Evolutionary conservation across 2,797 vertebrate genomes (phyloP).

Genomic region (Martes flavigula): DNA sequence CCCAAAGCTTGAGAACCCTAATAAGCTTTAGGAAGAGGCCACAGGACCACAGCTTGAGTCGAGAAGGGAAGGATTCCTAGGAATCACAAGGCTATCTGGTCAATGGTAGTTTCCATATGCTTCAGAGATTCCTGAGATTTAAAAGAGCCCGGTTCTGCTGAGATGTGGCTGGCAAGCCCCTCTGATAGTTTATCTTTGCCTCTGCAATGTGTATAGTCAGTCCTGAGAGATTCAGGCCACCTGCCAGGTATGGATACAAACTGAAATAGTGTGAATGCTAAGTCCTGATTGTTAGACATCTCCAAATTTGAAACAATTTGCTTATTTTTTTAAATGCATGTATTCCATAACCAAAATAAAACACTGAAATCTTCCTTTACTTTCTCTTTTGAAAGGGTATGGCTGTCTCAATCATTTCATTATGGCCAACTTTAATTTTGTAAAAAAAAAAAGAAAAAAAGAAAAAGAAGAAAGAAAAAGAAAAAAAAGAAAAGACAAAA

Average conservation of each 20-base stretch:
- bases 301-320: not conserved
- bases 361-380: not conserved
- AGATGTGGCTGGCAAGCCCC: constrained; percentile 89
- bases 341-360: not conserved
- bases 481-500: too few relatives aligned
- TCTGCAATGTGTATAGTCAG: constrained; percentile 87
- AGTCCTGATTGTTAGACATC: not conserved
- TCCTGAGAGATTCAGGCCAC: constrained; percentile 91
- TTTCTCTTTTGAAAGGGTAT: not conserved
- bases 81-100: not conserved
- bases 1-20: not conserved
- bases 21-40: not conserved
- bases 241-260: constrained; percentile 90
- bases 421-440: not conserved
- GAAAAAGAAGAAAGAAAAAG: not conserved
- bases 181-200: constrained; percentile 90
- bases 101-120: constrained; percentile 81
- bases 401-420: not conserved
- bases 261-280: constrained; percentile 74
- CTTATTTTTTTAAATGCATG: not conserved
- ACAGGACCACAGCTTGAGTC: not conserved
- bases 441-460: not conserved
- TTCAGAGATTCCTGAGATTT: constrained; percentile 94
- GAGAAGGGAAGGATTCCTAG: not conserved
- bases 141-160: constrained; percentile 93